Conservation (phyloP, 2,888 invertebrate genomes). For the Chymomyza fuscimana region DNA sequence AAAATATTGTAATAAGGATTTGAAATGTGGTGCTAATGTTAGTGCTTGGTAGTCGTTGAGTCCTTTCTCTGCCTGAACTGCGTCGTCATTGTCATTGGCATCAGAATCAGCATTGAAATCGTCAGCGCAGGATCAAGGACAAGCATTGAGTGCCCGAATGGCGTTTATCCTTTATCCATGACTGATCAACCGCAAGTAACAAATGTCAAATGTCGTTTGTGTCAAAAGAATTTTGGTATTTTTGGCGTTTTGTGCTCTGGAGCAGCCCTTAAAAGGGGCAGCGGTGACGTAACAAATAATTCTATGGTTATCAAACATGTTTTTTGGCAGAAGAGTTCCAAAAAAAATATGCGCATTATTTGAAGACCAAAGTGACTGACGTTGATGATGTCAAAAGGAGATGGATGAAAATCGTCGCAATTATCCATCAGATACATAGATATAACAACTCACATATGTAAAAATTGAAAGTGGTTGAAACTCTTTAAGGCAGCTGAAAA, state of each 20-base stretch:
- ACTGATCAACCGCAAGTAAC: conserved; percentile 72
- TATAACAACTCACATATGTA: background rate
- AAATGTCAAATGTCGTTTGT: conserved; percentile 70
- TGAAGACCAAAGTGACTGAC: conserved; percentile 63
- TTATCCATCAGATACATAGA: background rate
- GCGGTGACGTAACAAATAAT: conserved; percentile 58
- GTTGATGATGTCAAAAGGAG: conserved; percentile 50
- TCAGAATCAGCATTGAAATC: conserved; percentile 19
- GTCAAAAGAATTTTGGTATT: conserved; percentile 47
- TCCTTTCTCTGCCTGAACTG: background rate
- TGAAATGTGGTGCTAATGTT: conserved; percentile 40
- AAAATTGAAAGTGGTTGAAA: background rate
- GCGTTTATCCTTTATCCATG: conserved; percentile 61
- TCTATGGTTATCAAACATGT: conserved; percentile 45
- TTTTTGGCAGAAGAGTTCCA: conserved; percentile 21
- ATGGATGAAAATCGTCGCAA: background rate
- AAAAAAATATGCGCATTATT: conserved; percentile 55
- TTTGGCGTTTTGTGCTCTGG: conserved; percentile 11
- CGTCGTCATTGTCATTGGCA: conserved; percentile 37
- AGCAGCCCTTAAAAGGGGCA: conserved; percentile 60
- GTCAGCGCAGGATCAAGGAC: background rate
- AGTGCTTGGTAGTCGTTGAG: background rate
- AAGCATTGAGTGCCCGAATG: background rate
- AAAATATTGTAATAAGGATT: conserved; percentile 30
- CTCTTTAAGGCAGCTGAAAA: background rate